Conservation (phyloP, 2,797 vertebrate species). For the Chrosomus eos region DNA sequence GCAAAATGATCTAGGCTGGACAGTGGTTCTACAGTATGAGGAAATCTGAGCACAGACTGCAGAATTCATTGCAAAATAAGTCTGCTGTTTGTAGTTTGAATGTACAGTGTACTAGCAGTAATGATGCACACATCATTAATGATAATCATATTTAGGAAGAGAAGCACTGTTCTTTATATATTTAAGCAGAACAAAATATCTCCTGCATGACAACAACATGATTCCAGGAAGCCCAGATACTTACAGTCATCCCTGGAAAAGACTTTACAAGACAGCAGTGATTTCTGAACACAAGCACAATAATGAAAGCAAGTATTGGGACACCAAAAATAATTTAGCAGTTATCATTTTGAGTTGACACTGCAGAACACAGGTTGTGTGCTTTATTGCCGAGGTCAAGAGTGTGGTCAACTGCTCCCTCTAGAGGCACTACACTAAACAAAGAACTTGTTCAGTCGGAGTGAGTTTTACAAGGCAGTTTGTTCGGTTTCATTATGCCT, state of each 20-base stretch:
- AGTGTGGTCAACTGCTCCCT: slow-evolving; percentile 59
- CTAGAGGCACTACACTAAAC: slow-evolving; percentile 46
- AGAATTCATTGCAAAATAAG: slow-evolving; percentile 5
- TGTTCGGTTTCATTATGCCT: not conserved
- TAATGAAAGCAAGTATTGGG: not conserved
- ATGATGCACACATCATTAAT: not conserved
- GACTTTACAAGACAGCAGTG: not conserved
- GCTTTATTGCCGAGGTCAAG: not conserved
- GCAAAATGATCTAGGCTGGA: slow-evolving; percentile 37
- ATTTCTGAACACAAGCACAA: not conserved
- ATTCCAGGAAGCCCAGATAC: not conserved
- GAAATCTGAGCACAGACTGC: not conserved
- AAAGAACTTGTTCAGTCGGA: not conserved
- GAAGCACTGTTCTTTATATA: not conserved
- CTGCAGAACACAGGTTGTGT: not conserved
- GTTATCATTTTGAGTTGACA: not conserved
- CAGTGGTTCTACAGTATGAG: not conserved
- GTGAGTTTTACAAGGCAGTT: not conserved
- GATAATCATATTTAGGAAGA: not conserved
- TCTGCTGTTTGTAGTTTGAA: not conserved
- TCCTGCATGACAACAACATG: not conserved
- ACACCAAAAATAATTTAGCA: not conserved
- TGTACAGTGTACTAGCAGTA: not conserved
- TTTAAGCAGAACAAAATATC: not conserved
- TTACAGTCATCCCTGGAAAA: not conserved